Conservation (phyloP, 2,888 invertebrate species). For the Chironomus riparius region DNA sequence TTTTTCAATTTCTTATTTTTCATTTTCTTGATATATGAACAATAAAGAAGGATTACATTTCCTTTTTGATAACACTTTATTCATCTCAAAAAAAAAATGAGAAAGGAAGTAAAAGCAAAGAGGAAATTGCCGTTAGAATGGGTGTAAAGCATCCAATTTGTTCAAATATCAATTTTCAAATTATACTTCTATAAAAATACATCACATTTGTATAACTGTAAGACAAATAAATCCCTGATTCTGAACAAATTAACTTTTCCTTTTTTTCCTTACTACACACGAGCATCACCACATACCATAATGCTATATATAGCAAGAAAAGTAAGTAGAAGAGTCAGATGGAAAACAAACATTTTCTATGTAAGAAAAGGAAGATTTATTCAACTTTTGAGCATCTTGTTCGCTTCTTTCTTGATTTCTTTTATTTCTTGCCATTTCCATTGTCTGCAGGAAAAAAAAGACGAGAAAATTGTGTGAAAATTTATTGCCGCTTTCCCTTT, state of each 20-base stretch:
- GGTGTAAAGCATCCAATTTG: constrained; percentile 21
- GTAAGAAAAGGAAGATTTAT: background rate
- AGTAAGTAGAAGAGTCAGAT: background rate
- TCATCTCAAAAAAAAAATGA: background rate
- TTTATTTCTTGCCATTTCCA: background rate
- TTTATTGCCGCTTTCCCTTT: constrained; percentile 21
- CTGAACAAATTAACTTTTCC: constrained; percentile 25
- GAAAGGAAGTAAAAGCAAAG: background rate
- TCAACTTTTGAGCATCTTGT: constrained; percentile 8
- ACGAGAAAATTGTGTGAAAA: background rate
- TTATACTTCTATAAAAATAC: constrained; percentile 11
- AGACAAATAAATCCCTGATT: constrained; percentile 22
- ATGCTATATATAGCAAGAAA: background rate
- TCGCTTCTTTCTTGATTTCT: constrained; percentile 2
- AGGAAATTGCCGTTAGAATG: background rate
- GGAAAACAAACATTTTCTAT: constrained; percentile 1
- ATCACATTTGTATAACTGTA: constrained; percentile 21
- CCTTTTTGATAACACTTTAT: background rate
- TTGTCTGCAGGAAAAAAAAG: background rate
- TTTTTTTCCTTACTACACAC: background rate
- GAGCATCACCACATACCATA: background rate
- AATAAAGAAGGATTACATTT: constrained; percentile 3
- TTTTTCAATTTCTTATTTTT: background rate
- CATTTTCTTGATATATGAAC: background rate
- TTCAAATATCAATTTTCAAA: constrained; percentile 27